Conservation (phyloP, 53 echinoderm and acorn worm species). For the Echinarachnius parma region DNA sequence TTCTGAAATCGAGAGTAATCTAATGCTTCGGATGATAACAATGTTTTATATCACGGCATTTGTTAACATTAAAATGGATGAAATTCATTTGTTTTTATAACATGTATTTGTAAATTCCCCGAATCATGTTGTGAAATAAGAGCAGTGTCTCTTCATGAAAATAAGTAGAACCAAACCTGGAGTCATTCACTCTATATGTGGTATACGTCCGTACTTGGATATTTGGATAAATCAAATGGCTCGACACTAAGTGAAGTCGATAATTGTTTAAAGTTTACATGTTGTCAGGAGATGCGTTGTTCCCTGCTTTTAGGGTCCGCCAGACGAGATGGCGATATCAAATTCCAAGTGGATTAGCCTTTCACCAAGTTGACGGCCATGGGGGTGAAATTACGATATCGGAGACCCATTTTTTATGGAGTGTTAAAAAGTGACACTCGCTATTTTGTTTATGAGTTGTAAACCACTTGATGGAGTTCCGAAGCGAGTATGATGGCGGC, state of each 20-base stretch:
- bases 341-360: background rate
- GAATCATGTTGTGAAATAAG: no score
- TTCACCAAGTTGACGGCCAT: background rate
- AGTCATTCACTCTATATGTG: no score
- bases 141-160: no score
- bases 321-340: slow-evolving; percentile 18
- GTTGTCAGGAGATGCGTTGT: slow-evolving; percentile 26
- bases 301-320: slow-evolving; percentile 27
- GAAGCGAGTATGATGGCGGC: background rate
- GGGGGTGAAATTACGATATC: slow-evolving; percentile 25
- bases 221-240: no score
- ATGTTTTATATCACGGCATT: no score
- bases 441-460: slow-evolving; percentile 40
- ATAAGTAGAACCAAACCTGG: no score
- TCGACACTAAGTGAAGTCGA: slow-evolving; percentile 41
- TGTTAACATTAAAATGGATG: no score
- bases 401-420: slow-evolving; percentile 27
- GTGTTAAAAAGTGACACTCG: slow-evolving; percentile 49
- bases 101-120: no score
- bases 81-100: no score
- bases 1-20: no score
- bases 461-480: slow-evolving; percentile 15
- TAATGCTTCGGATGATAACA: no score
- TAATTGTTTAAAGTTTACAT: slow-evolving; percentile 49
- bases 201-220: no score